Evolutionary conservation across 2,888 invertebrate species (phyloP), one percentile per base, ranked within the genome.

Genomic region (Nomada hirtipes): DNA sequence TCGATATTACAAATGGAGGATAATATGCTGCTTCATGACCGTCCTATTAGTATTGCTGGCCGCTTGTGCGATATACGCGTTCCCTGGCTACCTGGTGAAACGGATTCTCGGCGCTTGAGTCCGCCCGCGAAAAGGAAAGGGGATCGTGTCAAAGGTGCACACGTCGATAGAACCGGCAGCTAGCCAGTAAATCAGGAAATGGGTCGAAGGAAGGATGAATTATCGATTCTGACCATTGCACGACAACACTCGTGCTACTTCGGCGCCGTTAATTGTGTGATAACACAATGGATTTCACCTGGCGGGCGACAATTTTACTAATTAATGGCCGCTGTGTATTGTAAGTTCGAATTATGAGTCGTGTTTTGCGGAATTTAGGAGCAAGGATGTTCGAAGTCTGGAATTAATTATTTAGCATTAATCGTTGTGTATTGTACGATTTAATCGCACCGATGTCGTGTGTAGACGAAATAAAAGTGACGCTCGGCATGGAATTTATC

Each of bases 21-120:
- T 94, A 47, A 77, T 94, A 26, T 91, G 91, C 79, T 92, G 92
- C 73, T 85, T 92, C 55, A 72, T 91, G 10, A 87, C 92, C 50
- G 71, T 94, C 10, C 67, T 94, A 2, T 36, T 94, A 2, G 82
- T 93, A 2, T 73, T 94, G 50, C 90, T 95, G 59, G 69, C 93
- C 10, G 91, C 89, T 1, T 86, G 94, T 44, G 94, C 90, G n/a
- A 82, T 95, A 75, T 95, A 95, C 85, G 92, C 94, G 15, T 92
- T 95, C 68, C 95, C 95, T 1, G 94, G 94, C 77, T 94, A 95
- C 88, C 82, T 93, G n/a, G 94, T 95, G 44, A 95, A 95, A 80
- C 94, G 93, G 82, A 71, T 95, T 18, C 81, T 95, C 42, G 82
- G 88, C 0, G 87, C 80, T 26, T 88, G 77, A 72, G n/a, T 11